phyloP scores from a whole-genome alignment of 1,140 invertebrate genomes.

The Psilanteris sp. region DNA sequence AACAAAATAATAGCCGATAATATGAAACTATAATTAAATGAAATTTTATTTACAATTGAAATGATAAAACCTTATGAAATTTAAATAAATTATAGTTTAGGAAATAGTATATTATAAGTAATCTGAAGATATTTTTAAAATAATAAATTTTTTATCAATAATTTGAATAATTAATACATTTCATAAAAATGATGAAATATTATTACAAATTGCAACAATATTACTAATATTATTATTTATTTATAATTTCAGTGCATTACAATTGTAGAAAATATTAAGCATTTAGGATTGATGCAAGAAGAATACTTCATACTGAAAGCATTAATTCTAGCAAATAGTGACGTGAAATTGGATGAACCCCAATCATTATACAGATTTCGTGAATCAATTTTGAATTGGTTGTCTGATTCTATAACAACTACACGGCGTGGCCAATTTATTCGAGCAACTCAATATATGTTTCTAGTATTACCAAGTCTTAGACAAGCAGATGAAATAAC shows the following conservation, averaged over 20 bases:
- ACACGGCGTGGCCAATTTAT: conserved; percentile 86
- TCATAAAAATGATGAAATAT: background rate
- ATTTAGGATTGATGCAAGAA: conserved; percentile 90
- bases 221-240: background rate
- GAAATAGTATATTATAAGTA: no score
- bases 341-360: conserved; percentile 92
- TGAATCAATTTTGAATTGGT: conserved; percentile 90
- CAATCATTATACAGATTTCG: conserved; percentile 91
- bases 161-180: no score
- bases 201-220: no score
- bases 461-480: conserved; percentile 92
- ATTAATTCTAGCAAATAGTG: conserved; percentile 93
- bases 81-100: no score
- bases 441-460: conserved; percentile 89
- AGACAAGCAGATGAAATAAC: conserved; percentile 93
- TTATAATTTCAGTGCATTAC: conserved; percentile 84
- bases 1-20: no score
- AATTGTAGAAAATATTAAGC: conserved; percentile 92
- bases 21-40: no score
- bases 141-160: no score
- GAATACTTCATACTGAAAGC: conserved; percentile 97
- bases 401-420: conserved; percentile 91
- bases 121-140: no score
- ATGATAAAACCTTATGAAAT: no score
- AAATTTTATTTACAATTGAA: no score